phyloP scores from a whole-genome alignment of 2,113 vertebrate genomes.

The Xenopus borealis region DNA sequence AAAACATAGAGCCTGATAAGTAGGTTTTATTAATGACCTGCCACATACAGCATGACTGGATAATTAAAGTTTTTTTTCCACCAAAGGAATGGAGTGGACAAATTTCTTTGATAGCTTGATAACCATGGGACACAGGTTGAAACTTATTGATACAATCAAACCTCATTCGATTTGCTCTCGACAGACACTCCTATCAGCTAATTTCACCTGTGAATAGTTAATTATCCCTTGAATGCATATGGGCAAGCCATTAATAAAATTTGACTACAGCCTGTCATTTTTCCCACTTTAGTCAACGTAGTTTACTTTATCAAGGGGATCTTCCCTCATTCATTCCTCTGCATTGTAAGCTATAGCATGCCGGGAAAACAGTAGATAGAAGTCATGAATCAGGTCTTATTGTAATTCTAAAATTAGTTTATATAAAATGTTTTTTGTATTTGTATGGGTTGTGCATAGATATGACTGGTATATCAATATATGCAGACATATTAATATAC shows the following conservation, averaged over 20 bases:
- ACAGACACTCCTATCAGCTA: slow-evolving; percentile 88
- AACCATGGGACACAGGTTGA: slow-evolving; percentile 83
- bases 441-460: too few relatives aligned
- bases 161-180: slow-evolving; percentile 80
- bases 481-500: too few relatives aligned
- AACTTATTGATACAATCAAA: slow-evolving; percentile 87
- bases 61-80: slow-evolving; percentile 88
- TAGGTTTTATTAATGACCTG: slow-evolving; percentile 99
- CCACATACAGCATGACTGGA: slow-evolving; percentile 78
- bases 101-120: slow-evolving; percentile 97
- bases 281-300: slow-evolving; percentile 63
- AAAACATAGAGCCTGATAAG: slow-evolving; percentile 83
- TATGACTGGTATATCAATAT: too few relatives aligned
- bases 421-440: neutral
- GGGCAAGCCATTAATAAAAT: slow-evolving; percentile 90
- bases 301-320: slow-evolving; percentile 67
- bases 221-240: slow-evolving; percentile 90
- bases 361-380: slow-evolving; percentile 7
- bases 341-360: slow-evolving; percentile 45
- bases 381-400: neutral
- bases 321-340: slow-evolving; percentile 48
- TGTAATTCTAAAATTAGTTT: neutral
- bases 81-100: slow-evolving; percentile 81
- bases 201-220: slow-evolving; percentile 98
- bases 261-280: slow-evolving; percentile 79